Evolutionary conservation across 1,140 invertebrate species (phyloP).

Genomic region (Anoplophora glabripennis): DNA sequence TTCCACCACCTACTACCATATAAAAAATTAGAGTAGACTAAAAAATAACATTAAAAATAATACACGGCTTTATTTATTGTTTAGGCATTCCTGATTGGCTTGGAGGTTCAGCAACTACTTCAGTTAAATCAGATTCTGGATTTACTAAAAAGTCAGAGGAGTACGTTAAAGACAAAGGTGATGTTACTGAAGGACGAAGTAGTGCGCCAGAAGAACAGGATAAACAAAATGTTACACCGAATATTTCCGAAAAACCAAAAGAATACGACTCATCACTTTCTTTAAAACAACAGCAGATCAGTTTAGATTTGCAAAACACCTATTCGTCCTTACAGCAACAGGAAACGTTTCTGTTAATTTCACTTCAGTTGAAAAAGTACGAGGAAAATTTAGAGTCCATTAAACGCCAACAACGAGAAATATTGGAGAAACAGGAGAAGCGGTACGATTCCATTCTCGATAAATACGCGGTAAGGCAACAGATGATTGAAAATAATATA

Average conservation of each 20-base stretch:
- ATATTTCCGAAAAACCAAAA: not conserved
- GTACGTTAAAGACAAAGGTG: no score
- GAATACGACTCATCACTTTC: not conserved
- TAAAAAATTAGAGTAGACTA: no score
- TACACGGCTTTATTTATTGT: not conserved
- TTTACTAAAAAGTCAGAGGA: no score
- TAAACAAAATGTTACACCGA: constrained; percentile 21
- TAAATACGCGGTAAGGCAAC: constrained; percentile 52
- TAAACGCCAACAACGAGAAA: constrained; percentile 50
- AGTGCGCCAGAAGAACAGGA: not conserved
- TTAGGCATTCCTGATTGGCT: constrained; percentile 35
- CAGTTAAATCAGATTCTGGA: not conserved
- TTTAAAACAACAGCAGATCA: constrained; percentile 12
- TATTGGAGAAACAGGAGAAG: constrained; percentile 49
- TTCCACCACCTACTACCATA: no score
- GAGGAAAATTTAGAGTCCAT: constrained; percentile 51
- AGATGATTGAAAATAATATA: constrained; percentile 53
- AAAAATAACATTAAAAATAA: no score
- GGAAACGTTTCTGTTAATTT: constrained; percentile 52
- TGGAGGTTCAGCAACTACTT: constrained; percentile 11
- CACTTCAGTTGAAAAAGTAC: constrained; percentile 53
- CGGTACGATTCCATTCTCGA: constrained; percentile 52
- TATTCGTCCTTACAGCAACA: constrained; percentile 49
- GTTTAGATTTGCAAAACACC: constrained; percentile 4
- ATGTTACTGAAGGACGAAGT: no score